Base-by-base conservation (phyloP, 2,888 invertebrate species). In the Xylota segnis region DNA sequence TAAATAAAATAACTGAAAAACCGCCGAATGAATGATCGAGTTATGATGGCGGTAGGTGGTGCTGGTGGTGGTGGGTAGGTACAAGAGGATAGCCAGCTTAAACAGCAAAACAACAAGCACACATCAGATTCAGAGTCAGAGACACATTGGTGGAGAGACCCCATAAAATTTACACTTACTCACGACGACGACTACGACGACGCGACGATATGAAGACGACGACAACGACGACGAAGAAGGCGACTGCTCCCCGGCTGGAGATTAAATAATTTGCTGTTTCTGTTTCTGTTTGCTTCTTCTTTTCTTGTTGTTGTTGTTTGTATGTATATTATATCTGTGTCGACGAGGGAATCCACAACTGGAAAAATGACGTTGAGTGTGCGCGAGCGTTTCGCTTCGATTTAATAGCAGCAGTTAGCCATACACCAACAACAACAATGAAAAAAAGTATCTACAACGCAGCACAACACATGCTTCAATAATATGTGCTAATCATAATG, bases 131-230 rank as follows among this genome's bases (percentile, higher is more conserved):
- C 52, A 1, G 27, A 16, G 74, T 59, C 52, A 27, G 52, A 72
- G 52, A 40, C 70, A 72, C 70, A 66, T 72, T 72, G 77, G 71
- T 76, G 77, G 72, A 78, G 63, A 83, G 78, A 70, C 68, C 78
- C 83, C 63, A 86, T 81, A 65, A 72, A 81, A 72, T 77, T 34
- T 76, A 82, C 86, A 86, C 81, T 82, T 76, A 86, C 82, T 86
- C 86, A 81, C 59, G 65, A 34, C 50, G 10, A 27, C 82, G 45
- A 81, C 59, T 58, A 34, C 50, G 10, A 27, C 82, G 45, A 32
- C 23, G 23, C 23, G 23, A 23, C 23, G 23, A 23, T 23, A 23
- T 70, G 16, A 43, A 45, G 70, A 56, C 37, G 37, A 37, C 37
- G 71, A 45, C 58, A 10, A 23, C 83, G 47, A 34, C 66, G 18